Percentiles rank a stretch among this genome's conserved stretches.
Evolutionary conservation across 2,888 invertebrate species (phyloP).

Genomic region (Macrophya alboannulata): DNA sequence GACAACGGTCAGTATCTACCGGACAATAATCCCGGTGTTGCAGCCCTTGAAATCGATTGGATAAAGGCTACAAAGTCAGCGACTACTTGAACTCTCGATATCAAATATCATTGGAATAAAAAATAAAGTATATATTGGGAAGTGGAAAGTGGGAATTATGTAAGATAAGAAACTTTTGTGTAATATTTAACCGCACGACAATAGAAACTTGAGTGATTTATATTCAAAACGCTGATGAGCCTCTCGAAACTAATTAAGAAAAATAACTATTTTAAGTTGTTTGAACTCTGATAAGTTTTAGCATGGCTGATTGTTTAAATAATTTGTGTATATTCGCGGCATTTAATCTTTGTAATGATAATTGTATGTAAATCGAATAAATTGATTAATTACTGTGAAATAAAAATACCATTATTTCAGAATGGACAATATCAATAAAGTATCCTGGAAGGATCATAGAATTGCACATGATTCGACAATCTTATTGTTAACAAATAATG

Average conservation of each 20-base stretch:
- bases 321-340: background rate
- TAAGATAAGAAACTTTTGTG: background rate
- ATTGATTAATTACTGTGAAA: background rate
- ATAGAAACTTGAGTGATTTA: background rate
- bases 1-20: constrained; percentile 80
- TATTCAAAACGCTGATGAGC: background rate
- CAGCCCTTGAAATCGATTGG: constrained; percentile 80
- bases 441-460: too few relatives aligned
- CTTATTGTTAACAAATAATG: too few relatives aligned
- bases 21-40: constrained; percentile 79
- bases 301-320: too few relatives aligned
- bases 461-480: too few relatives aligned
- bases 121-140: background rate
- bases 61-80: constrained; percentile 73
- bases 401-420: too few relatives aligned
- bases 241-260: background rate
- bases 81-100: background rate
- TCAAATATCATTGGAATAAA: background rate
- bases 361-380: background rate
- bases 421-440: too few relatives aligned
- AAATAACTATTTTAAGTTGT: too few relatives aligned
- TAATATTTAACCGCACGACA: background rate
- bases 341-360: background rate
- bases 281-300: too few relatives aligned
- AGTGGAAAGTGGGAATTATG: background rate